These are phyloP conservation scores for Nebria brevicollis DNA, from an alignment of 2,888 invertebrate species.

Conservation along the genomic window DNA sequence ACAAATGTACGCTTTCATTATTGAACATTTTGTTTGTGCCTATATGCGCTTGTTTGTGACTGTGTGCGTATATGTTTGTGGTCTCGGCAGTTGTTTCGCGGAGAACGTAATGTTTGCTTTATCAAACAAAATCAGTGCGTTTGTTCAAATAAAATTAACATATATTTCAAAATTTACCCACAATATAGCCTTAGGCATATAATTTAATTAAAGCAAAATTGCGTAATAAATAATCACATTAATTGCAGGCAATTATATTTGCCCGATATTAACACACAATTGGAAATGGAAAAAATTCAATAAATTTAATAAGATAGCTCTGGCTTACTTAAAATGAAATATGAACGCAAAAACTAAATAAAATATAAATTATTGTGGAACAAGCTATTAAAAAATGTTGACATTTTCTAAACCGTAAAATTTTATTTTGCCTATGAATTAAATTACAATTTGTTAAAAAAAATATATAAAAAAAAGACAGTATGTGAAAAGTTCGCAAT, in stretches of 20 bases:
- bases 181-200: not conserved
- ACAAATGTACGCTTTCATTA: conserved; percentile 26
- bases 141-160: not conserved
- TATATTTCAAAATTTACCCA: not conserved
- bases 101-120: conserved; percentile 32
- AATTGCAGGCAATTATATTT: not conserved
- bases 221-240: not conserved
- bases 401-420: too few relatives aligned
- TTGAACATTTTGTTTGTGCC: conserved; percentile 39
- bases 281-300: not conserved
- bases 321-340: too few relatives aligned
- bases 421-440: too few relatives aligned
- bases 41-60: not conserved
- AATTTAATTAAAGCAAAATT: not conserved
- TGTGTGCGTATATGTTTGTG: conserved; percentile 18
- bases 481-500: not conserved
- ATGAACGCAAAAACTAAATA: too few relatives aligned
- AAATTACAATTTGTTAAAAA: too few relatives aligned
- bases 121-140: conserved; percentile 12
- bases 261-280: not conserved
- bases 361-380: too few relatives aligned
- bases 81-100: conserved; percentile 13
- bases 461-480: too few relatives aligned
- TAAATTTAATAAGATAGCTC: too few relatives aligned
- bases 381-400: too few relatives aligned